phyloP scores from a whole-genome alignment of 2,888 invertebrate species.

The Acanthococcus lagerstroemiae region DNA sequence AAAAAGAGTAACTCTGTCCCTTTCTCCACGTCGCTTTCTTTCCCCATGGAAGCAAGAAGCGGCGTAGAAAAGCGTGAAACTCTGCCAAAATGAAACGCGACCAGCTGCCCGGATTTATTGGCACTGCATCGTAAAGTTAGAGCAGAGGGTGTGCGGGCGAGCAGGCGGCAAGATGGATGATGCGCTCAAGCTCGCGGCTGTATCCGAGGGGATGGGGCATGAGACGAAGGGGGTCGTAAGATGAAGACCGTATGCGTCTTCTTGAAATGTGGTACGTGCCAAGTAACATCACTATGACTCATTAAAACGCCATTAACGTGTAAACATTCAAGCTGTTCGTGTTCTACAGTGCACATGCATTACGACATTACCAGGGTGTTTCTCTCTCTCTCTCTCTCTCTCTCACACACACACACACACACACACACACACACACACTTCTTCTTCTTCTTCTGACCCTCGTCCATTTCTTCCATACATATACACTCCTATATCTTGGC shows the following conservation, averaged over 20 bases:
- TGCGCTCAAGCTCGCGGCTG: too few species aligned
- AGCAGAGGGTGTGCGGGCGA: too few species aligned
- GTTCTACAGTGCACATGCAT: background rate
- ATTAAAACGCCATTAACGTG: slow-evolving; percentile 19
- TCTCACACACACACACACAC: too few species aligned
- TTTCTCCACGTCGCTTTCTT: background rate
- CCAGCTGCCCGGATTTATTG: slow-evolving; percentile 27
- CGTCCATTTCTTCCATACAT: too few species aligned
- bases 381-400: too few species aligned
- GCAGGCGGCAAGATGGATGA: too few species aligned
- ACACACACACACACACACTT: too few species aligned
- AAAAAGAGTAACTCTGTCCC: background rate
- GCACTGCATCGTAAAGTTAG: slow-evolving; percentile 10
- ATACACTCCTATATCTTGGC: too few species aligned
- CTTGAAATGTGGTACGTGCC: slow-evolving; percentile 8
- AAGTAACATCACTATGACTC: slow-evolving; percentile 20
- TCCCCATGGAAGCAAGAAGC: background rate
- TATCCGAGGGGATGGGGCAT: background rate
- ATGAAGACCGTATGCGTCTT: slow-evolving; percentile 18
- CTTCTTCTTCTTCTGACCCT: too few species aligned
- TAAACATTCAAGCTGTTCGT: slow-evolving; percentile 14
- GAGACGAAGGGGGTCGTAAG: background rate
- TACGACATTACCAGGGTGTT: too few species aligned
- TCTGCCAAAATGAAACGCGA: slow-evolving; percentile 28
- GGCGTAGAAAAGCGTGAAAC: slow-evolving; percentile 25